A percentile compares a stretch with the other conserved stretches of the same genome.
Conservation (phyloP, 1,140 invertebrate genomes). For the Dufourea novaeangliae region DNA sequence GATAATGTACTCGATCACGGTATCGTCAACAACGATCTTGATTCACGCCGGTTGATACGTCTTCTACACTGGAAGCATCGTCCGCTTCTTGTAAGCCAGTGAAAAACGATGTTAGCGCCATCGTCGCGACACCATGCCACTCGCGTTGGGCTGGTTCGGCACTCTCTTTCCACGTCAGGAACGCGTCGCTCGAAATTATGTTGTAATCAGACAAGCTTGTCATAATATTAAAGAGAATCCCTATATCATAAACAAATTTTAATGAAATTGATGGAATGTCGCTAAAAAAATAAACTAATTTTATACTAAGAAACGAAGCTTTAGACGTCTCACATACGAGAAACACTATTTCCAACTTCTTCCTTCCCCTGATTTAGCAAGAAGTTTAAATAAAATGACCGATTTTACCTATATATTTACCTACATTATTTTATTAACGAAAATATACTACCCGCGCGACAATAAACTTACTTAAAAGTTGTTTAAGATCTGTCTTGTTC, state of each 20-base stretch:
- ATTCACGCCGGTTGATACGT: constrained; percentile 61
- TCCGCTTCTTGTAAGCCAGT: constrained; percentile 83
- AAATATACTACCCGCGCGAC: too few species aligned
- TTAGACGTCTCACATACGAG: too few species aligned
- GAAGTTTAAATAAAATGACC: too few species aligned
- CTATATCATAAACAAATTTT: constrained; percentile 48
- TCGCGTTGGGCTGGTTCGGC: constrained; percentile 81
- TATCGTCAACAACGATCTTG: constrained; percentile 64
- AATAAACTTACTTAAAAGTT: too few species aligned
- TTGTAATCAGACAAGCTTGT: constrained; percentile 83
- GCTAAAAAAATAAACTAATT: too few species aligned
- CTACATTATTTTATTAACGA: too few species aligned
- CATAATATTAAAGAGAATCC: constrained; percentile 82
- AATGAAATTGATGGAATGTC: constrained; percentile 3
- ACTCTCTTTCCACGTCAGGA: constrained; percentile 83
- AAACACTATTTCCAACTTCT: too few species aligned
- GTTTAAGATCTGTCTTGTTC: too few species aligned
- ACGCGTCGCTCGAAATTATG: constrained; percentile 84
- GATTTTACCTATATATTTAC: too few species aligned
- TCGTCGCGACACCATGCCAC: constrained; percentile 84
- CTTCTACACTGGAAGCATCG: constrained; percentile 76
- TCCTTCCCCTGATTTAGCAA: too few species aligned
- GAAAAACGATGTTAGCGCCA: constrained; percentile 84
- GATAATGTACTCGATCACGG: constrained; percentile 61
- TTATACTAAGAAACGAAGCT: neutral